A percentile compares a stretch with the other conserved stretches of the same genome.
phyloP scores from a whole-genome alignment of 1,140 invertebrate genomes.

The Penaeus japonicus region DNA sequence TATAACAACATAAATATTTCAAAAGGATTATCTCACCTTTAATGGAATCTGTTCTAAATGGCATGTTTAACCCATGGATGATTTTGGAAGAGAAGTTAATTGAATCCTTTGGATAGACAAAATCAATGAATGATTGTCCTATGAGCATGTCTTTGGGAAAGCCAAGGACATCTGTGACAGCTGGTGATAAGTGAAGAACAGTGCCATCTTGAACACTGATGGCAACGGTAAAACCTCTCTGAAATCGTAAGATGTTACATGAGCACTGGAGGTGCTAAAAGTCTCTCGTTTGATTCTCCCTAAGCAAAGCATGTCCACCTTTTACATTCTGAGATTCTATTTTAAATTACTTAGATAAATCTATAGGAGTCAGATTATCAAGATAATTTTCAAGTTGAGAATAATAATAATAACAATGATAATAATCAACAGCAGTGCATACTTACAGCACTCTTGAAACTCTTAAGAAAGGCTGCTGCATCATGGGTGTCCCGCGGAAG shows the following conservation, averaged over 20 bases:
- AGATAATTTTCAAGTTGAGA: background rate
- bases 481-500: conserved; percentile 32
- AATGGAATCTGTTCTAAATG: conserved; percentile 45
- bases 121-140: conserved; percentile 86
- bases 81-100: conserved; percentile 72
- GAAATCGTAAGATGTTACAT: conserved; percentile 63
- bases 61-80: conserved; percentile 66
- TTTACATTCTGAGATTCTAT: no score
- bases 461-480: conserved; percentile 32
- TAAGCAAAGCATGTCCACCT: no score
- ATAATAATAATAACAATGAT: background rate
- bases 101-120: conserved; percentile 81
- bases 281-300: background rate
- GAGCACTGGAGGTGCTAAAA: background rate
- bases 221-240: conserved; percentile 76
- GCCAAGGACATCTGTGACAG: conserved; percentile 75
- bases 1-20: no score
- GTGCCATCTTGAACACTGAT: conserved; percentile 84
- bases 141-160: conserved; percentile 85
- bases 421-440: background rate
- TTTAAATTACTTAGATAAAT: no score
- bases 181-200: conserved; percentile 78
- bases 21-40: conserved; percentile 27
- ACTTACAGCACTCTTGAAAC: conserved; percentile 51
- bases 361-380: background rate